Evolutionary conservation across 2,113 vertebrate genomes (phyloP).

Genomic region (Cercocebus atys): DNA sequence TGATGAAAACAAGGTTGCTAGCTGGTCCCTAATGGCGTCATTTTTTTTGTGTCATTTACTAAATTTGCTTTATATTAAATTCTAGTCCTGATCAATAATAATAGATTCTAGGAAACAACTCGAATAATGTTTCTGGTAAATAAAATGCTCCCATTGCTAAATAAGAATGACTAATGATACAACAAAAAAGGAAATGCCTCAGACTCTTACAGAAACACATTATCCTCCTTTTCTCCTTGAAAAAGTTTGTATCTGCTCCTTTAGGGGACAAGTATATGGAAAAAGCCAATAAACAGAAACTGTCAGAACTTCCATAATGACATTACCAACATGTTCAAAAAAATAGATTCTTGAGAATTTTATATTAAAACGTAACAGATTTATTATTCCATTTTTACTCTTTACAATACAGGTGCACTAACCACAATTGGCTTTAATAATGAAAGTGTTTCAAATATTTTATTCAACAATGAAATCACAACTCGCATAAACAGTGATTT

Average conservation of each 20-base stretch:
- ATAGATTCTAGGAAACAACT: conserved; percentile 41
- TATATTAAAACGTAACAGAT: neutral
- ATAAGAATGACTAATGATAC: neutral
- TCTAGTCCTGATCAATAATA: neutral
- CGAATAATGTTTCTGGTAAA: neutral
- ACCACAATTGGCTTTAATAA: neutral
- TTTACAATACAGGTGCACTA: neutral
- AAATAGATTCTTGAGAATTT: neutral
- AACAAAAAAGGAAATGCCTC: neutral
- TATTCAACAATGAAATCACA: conserved; percentile 18
- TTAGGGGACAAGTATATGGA: neutral
- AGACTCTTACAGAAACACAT: neutral
- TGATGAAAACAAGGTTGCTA: neutral
- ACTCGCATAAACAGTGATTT: neutral
- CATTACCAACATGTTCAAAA: neutral
- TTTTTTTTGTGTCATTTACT: conserved; percentile 21
- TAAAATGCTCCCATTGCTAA: neutral
- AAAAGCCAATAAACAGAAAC: neutral
- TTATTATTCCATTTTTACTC: neutral
- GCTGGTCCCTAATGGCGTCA: neutral
- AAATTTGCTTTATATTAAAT: conserved; percentile 44
- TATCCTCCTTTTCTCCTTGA: neutral
- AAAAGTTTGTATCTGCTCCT: neutral
- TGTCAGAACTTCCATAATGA: neutral
- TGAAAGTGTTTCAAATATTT: conserved; percentile 1